Base-by-base conservation (phyloP, 2,888 invertebrate species). In the Diadegma fenestrale region DNA sequence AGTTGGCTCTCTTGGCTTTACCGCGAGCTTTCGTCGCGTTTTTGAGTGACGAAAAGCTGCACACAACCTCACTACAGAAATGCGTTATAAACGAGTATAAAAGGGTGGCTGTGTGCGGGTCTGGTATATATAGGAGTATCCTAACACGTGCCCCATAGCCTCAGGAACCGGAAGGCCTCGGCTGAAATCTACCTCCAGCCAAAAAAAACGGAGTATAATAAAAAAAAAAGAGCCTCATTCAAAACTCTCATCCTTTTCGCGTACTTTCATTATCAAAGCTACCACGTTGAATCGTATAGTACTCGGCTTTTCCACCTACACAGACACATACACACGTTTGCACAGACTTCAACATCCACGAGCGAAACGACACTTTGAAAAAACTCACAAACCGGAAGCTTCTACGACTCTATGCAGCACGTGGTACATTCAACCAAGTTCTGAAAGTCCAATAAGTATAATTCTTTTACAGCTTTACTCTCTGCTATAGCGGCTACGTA, bases 241-340 rank as follows among this genome's bases (percentile, higher is more conserved):
- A 63, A 83, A 79, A 79, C 68, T 73, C 73, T 75, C 69, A n/a
- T 83, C 66, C 84, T 26, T 45, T 51, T 75, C 63, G 58, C 33
- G 72, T 81, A 81, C 78, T 81, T 78, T 84, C 68, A 73, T 68
- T 77, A 48, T 43, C 48, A 17, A 58, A 63, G 76, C 48, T 58
- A 66, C 58, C 64, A 61, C 69, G 45, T 75, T 26, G 45, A 41
- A 58, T 45, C 45, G 41, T 63, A 45, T 33, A 63, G 10, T 75
- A 45, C 33, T 61, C 45, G 45, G 45, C 48, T 48, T 48, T 30
- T 10, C 2, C 2, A 2, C 33, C n/a, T n/a, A n/a, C 37, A 37
- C 30, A n/a, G 17, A 45, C 26, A 26, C 45, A 14, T 26, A 66
- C 30, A n/a, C 48, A 45, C 7, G 26, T 26, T 10, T 58, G 8